These are phyloP conservation scores for Chaetorhynchus papuensis DNA, from an alignment of 2,113 vertebrate genomes.

Conservation along the genomic window DNA sequence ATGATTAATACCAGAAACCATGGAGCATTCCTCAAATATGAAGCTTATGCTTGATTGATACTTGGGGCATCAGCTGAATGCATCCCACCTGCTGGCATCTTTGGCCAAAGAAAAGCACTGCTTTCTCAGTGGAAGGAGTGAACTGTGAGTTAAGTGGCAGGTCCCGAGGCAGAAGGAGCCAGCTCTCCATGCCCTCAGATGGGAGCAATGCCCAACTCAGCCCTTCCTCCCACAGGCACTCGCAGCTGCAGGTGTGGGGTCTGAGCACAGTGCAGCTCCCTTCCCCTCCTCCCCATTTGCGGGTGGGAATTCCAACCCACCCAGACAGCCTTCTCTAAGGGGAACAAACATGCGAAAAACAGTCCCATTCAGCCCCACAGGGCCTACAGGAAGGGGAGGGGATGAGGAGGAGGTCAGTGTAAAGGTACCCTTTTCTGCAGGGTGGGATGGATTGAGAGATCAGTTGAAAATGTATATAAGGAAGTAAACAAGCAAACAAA, in stretches of 20 bases:
- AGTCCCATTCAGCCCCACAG: not conserved
- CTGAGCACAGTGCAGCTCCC: not conserved
- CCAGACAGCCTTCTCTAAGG: not conserved
- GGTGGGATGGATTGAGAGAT: not conserved
- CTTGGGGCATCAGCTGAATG: not conserved
- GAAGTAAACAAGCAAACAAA: not conserved
- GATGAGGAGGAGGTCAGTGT: not conserved
- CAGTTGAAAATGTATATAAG: not conserved
- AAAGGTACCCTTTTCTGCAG: not conserved
- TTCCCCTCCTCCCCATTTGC: rapidly evolving
- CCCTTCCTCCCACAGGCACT: not conserved
- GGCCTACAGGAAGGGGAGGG: not conserved
- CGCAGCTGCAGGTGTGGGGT: rapidly evolving
- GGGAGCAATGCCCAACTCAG: rapidly evolving
- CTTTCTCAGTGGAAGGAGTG: not conserved
- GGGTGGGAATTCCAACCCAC: not conserved
- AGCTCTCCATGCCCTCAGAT: not conserved
- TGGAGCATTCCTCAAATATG: not conserved
- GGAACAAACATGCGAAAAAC: not conserved
- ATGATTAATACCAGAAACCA: not conserved
- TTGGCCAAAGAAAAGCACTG: not conserved
- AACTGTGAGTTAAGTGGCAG: not conserved
- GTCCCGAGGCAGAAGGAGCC: not conserved
- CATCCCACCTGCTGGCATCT: not conserved
- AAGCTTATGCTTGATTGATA: not conserved